These are phyloP conservation scores for Agrochola macilenta DNA, from an alignment of 2,888 invertebrate genomes.

Conservation along the genomic window DNA sequence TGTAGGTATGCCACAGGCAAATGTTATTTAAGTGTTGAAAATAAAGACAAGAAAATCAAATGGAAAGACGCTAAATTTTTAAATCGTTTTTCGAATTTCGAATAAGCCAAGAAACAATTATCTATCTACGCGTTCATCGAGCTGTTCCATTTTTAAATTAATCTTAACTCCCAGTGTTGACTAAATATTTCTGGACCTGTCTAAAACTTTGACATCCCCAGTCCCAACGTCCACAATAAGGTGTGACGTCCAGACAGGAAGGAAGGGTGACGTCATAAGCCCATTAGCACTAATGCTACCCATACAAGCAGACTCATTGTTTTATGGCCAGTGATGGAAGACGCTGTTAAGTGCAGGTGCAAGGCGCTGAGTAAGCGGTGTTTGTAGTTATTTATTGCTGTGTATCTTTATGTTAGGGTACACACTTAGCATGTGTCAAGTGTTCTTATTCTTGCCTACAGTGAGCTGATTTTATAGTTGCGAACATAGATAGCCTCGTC, in stretches of 20 bases:
- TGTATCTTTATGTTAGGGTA: slow-evolving; percentile 5
- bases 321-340: slow-evolving; percentile 67
- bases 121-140: not conserved
- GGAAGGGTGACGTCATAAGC: slow-evolving; percentile 81
- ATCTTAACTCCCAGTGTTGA: no score
- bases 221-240: slow-evolving; percentile 58
- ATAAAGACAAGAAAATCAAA: not conserved
- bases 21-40: not conserved
- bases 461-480: not conserved
- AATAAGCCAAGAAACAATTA: not conserved
- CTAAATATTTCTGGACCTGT: not conserved
- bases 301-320: slow-evolving; percentile 70
- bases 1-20: no score
- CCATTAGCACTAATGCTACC: slow-evolving; percentile 82
- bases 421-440: not conserved
- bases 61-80: not conserved
- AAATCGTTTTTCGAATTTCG: not conserved
- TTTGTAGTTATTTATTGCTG: slow-evolving; percentile 30
- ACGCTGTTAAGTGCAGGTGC: slow-evolving; percentile 59
- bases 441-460: not conserved
- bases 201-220: slow-evolving; percentile 50
- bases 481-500: not conserved
- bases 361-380: slow-evolving; percentile 34
- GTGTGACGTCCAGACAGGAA: slow-evolving; percentile 73
- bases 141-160: not conserved